Percentiles rank a stretch among this genome's conserved stretches.
phyloP scores from a whole-genome alignment of 2,888 invertebrate genomes.

The Priocnemis perturbator region DNA sequence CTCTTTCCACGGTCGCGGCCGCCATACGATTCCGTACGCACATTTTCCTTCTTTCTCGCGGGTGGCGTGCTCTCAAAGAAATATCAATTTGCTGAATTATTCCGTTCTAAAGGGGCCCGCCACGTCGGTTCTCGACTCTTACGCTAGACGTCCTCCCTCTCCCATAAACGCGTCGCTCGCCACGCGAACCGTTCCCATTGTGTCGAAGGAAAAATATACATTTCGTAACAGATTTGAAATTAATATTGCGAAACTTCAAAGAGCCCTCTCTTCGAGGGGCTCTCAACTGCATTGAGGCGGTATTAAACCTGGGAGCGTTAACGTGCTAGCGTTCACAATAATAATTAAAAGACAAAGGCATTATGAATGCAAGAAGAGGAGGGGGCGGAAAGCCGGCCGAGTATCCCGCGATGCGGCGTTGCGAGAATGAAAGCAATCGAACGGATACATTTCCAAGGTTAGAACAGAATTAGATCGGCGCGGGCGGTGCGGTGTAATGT shows the following conservation, averaged over 20 bases:
- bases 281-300: no score
- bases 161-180: neutral
- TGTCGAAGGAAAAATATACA: conserved; percentile 12
- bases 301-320: no score
- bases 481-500: conserved; percentile 3
- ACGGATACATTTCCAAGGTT: neutral
- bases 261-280: neutral
- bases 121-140: conserved; percentile 42
- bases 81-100: conserved; percentile 60
- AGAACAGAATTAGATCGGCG: conserved; percentile 7
- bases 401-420: no score
- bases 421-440: no score
- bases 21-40: conserved; percentile 5
- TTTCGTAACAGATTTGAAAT: conserved; percentile 34
- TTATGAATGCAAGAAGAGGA: no score
- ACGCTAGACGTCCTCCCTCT: conserved; percentile 22
- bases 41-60: neutral
- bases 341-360: no score
- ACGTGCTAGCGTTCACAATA: no score
- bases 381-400: no score
- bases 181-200: neutral
- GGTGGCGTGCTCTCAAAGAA: conserved; percentile 48
- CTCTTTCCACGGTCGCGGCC: neutral
- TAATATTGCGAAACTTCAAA: conserved; percentile 33
- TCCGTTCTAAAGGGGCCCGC: conserved; percentile 37